Evolutionary conservation across 2,113 vertebrate species (phyloP).

Genomic region (Nothoprocta perdicaria): DNA sequence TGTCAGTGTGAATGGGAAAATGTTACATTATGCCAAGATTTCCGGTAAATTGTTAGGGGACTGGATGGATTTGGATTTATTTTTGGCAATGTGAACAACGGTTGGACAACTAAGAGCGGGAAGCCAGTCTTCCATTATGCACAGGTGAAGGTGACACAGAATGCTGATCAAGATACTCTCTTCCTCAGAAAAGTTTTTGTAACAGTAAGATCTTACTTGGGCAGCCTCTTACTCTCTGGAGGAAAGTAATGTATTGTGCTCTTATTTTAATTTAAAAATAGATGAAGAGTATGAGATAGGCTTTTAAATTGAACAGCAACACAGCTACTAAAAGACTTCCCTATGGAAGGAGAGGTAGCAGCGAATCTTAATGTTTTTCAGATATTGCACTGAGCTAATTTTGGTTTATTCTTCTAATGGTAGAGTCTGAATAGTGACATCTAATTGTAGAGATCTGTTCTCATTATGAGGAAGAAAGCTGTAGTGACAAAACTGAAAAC

Average conservation of each 20-base stretch:
- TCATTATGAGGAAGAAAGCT: neutral
- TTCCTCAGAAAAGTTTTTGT: neutral
- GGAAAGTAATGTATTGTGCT: neutral
- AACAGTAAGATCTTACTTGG: neutral
- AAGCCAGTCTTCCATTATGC: neutral
- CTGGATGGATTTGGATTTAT: neutral
- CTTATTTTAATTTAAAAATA: neutral
- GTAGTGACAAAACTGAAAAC: neutral
- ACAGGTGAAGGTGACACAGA: neutral
- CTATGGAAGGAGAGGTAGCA: neutral
- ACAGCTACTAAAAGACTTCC: neutral
- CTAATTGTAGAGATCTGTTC: neutral
- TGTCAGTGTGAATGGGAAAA: neutral
- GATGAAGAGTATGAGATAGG: neutral
- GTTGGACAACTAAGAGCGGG: neutral
- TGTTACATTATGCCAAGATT: neutral
- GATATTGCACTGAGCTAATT: neutral
- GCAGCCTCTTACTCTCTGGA: neutral
- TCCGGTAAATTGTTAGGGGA: neutral
- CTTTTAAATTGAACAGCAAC: neutral
- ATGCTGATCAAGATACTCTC: neutral
- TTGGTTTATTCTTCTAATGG: neutral
- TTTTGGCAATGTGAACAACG: neutral
- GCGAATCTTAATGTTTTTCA: neutral
- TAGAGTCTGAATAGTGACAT: neutral